These are phyloP conservation scores for Stylophora pistillata DNA, from an alignment of 64 coral and sea anemone species.

Conservation along the genomic window DNA sequence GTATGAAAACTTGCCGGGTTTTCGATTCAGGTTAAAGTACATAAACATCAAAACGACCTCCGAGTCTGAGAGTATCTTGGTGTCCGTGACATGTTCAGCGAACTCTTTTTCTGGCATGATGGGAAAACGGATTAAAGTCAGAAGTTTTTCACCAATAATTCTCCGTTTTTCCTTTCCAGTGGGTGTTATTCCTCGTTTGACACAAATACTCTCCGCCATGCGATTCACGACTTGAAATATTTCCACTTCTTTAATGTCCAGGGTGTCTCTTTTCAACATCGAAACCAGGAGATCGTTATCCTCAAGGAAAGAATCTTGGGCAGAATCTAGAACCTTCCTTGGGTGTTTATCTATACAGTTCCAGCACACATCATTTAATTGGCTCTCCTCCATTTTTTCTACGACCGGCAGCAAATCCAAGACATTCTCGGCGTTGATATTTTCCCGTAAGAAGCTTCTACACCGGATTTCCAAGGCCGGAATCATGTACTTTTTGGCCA, in stretches of 20 bases:
- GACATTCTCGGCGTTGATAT: slow-evolving; percentile 14
- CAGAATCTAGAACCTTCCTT: neutral
- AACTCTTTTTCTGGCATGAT: slow-evolving; percentile 5
- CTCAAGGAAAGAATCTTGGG: neutral
- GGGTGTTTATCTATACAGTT: neutral
- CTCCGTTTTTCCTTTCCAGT: neutral
- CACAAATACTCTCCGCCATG: neutral
- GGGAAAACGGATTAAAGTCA: neutral
- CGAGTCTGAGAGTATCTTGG: neutral
- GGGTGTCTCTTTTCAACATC: neutral
- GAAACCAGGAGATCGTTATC: neutral
- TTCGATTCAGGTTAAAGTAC: slow-evolving; percentile 1
- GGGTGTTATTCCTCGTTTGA: neutral
- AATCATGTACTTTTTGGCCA: slow-evolving; percentile 15
- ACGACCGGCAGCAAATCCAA: neutral
- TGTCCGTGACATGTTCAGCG: neutral
- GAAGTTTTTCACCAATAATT: neutral
- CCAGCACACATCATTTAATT: neutral
- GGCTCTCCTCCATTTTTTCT: neutral
- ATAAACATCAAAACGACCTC: neutral
- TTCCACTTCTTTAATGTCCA: neutral
- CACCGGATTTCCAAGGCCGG: neutral
- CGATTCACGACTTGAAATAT: neutral
- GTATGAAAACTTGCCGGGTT: neutral
- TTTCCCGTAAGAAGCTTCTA: neutral